Base-by-base conservation (phyloP, 2,113 vertebrate species). In the Dicaeum eximium region DNA sequence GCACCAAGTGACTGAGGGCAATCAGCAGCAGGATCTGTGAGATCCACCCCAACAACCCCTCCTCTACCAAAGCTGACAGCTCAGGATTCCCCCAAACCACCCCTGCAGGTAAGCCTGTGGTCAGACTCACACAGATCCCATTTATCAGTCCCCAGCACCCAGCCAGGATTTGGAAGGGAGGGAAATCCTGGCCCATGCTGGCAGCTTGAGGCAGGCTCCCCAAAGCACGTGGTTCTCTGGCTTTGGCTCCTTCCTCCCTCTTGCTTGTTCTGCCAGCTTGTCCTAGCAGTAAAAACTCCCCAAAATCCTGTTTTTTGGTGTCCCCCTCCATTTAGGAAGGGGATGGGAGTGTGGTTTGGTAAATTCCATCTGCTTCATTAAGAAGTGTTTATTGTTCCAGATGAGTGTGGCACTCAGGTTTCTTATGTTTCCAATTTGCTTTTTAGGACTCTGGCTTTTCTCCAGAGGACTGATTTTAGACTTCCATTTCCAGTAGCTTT, bases 321-420 rank as follows among this genome's bases (percentile, higher is more conserved):
- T 74, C 79, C 48, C 80, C 45, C 44, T 58, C 19, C 30, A 13
- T 17, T 53, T 8, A 40, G 1, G 15, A 53, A 94, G 74, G 54
- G 60, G 88, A 69, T 21, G 65, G 65, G 56, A 93, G 60, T 1
- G 65, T 24, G 80, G 50, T 37, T 72, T 54, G 65, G 74, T 37
- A 20, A 80, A 86, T 89, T 92, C 96, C 86, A 64, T 86, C 81
- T 92, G 87, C 66, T 95, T 91, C 93, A 80, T 90, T 95, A 91
- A n/a, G 16, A 94, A 93, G 88, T 90, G 87, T 96, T 97, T 96
- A 94, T 94, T 95, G 91, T 95, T 92, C 87, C 92, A 95, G 88
- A 90, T 64, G 75, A 96, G 89, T 1, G 64, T 28, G 5, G 88
- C 94, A 85, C 91, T 96, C 84, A 81, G 86, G 92, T 93, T 93